Evolutionary conservation across 2,888 invertebrate species (phyloP).

Genomic region (Drosophila yooni): DNA sequence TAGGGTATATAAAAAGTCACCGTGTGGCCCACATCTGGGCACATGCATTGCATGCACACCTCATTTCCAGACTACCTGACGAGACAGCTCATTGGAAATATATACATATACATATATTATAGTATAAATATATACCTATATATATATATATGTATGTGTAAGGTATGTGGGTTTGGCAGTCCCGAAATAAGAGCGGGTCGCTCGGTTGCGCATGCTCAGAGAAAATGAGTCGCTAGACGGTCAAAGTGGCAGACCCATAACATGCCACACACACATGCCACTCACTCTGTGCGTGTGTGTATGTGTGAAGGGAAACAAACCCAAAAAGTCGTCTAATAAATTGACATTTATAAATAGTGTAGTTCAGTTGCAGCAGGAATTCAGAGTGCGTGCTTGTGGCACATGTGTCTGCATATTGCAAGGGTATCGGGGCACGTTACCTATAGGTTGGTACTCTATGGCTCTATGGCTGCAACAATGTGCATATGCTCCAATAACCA

Average conservation of each 20-base stretch:
- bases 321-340: constrained; percentile 69
- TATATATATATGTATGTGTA: background rate
- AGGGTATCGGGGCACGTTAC: constrained; percentile 30
- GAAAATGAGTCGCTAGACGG: constrained; percentile 3
- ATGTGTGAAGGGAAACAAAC: constrained; percentile 40
- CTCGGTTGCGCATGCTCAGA: constrained; percentile 67
- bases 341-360: constrained; percentile 68
- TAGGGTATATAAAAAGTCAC: constrained; percentile 36
- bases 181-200: constrained; percentile 60
- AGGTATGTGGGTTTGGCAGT: constrained; percentile 63
- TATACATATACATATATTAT: background rate
- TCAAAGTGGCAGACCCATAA: constrained; percentile 47
- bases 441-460: constrained; percentile 6
- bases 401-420: constrained; percentile 74
- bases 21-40: constrained; percentile 54
- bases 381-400: constrained; percentile 55
- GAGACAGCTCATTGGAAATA: constrained; percentile 43
- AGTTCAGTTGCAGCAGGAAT: constrained; percentile 33
- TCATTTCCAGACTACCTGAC: constrained; percentile 70
- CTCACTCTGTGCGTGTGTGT: constrained; percentile 51
- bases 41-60: constrained; percentile 66
- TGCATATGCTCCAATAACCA: constrained; percentile 59
- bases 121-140: background rate
- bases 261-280: constrained; percentile 71
- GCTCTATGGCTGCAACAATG: constrained; percentile 12